phyloP scores from a whole-genome alignment of 2,797 vertebrate species.

The Martes flavigula region DNA sequence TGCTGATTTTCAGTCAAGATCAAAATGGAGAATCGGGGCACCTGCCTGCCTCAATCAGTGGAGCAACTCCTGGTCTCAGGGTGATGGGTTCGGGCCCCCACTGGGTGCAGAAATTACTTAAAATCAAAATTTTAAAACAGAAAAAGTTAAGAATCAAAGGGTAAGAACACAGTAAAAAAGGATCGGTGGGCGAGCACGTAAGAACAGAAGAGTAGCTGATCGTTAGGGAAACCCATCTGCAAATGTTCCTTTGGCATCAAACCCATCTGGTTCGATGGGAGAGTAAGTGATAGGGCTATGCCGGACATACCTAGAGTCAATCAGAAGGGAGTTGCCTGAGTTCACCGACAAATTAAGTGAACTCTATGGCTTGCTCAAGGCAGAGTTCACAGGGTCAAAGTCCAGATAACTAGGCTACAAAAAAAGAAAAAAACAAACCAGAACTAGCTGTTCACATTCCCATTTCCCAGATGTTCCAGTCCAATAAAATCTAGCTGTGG shows the following conservation, averaged over 20 bases:
- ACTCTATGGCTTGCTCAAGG: background rate
- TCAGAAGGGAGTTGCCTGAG: background rate
- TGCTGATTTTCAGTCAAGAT: background rate
- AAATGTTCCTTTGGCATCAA: background rate
- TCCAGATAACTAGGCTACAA: background rate
- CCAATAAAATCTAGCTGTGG: background rate
- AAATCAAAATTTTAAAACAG: background rate
- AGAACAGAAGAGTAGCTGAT: background rate
- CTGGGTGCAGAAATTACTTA: background rate
- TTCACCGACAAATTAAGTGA: constrained; percentile 7
- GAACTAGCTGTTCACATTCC: background rate
- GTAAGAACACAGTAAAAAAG: background rate
- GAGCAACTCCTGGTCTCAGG: background rate
- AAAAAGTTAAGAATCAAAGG: background rate
- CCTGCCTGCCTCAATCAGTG: background rate
- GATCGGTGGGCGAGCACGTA: fast-evolving
- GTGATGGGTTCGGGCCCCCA: background rate
- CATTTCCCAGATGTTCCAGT: background rate
- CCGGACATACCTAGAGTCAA: background rate
- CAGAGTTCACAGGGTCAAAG: background rate
- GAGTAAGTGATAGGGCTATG: fast-evolving
- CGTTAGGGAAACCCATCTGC: background rate
- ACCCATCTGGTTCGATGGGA: background rate
- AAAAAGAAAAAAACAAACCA: background rate
- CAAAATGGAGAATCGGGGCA: background rate